Conservation (phyloP, 2,888 invertebrate species). For the Drosophila acutilabella region DNA sequence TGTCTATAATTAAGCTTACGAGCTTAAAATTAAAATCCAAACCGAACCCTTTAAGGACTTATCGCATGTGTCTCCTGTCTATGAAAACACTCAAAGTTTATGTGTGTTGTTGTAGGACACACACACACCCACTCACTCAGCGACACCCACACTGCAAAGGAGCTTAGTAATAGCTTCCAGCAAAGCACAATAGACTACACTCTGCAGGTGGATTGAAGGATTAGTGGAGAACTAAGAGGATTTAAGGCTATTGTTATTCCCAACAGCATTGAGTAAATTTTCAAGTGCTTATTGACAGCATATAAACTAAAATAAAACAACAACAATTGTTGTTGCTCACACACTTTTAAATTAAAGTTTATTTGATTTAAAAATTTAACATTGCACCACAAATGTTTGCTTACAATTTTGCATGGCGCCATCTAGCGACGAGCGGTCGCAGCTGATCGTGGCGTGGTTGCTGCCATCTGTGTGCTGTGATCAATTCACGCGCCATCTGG, state of each 20-base stretch:
- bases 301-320: no score
- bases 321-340: not conserved
- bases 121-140: conserved; percentile 20
- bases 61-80: conserved; percentile 22
- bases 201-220: conserved; percentile 39
- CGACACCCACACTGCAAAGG: conserved; percentile 9
- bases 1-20: not conserved
- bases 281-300: not conserved
- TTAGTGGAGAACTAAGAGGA: conserved; percentile 53
- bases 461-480: conserved; percentile 39
- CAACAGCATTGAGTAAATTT: conserved; percentile 1
- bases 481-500: conserved; percentile 49
- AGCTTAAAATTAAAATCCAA: not conserved
- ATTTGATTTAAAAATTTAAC: not conserved
- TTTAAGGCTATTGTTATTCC: conserved; percentile 28
- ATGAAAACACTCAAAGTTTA: conserved; percentile 24
- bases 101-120: conserved; percentile 3
- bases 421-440: not conserved
- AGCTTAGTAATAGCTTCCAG: conserved; percentile 37
- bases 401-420: conserved; percentile 13
- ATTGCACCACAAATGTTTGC: not conserved
- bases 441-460: conserved; percentile 18
- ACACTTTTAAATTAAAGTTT: not conserved
- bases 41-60: conserved; percentile 10
- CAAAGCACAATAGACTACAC: conserved; percentile 6